phyloP scores from a whole-genome alignment of 2,797 vertebrate genomes.

The Scolopax rusticola region DNA sequence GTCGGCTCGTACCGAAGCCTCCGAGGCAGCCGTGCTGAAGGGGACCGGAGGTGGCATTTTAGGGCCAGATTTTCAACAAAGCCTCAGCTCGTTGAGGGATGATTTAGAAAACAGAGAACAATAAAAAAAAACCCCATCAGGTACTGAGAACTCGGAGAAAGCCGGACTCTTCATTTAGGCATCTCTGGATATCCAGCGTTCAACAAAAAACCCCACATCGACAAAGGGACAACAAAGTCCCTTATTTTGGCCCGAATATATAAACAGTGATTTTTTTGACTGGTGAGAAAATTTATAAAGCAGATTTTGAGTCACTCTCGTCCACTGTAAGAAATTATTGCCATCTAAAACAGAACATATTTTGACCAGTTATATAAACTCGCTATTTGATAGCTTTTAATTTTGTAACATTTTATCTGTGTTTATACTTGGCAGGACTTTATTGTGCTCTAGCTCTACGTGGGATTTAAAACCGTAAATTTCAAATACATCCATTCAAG shows the following conservation, averaged over 20 bases:
- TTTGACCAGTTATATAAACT: background rate
- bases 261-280: background rate
- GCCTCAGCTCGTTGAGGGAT: background rate
- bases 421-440: background rate
- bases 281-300: background rate
- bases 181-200: background rate
- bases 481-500: background rate
- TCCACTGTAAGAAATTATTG: background rate
- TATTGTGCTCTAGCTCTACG: background rate
- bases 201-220: background rate
- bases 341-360: background rate
- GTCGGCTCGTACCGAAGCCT: background rate
- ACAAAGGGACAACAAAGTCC: background rate
- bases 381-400: background rate
- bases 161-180: background rate
- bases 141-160: background rate
- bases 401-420: background rate
- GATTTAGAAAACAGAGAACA: background rate
- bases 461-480: background rate
- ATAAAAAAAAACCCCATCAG: background rate
- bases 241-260: background rate
- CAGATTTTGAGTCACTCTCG: background rate
- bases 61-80: slow-evolving; percentile 14
- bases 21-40: background rate
- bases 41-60: background rate